Evolutionary conservation across 2,888 invertebrate genomes (phyloP), one percentile per base, ranked within the genome.

Genomic region (Ryuthela nishihirai): DNA sequence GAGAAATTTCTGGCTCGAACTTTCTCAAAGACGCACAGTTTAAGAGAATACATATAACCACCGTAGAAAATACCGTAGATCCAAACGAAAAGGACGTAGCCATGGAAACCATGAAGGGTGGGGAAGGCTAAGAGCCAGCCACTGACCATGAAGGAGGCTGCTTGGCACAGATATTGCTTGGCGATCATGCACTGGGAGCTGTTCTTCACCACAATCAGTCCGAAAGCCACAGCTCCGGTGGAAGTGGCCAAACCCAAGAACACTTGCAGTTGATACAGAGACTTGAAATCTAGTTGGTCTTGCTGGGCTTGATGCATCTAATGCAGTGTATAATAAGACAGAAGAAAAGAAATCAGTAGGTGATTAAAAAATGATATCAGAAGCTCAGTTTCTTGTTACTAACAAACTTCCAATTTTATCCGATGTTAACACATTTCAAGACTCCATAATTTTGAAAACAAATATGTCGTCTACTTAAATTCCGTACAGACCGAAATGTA

Each of bases 21-120:
- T 59, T 88, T 79, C 74, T 91, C 89, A 73, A 88, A 89, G 0
- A 88, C 87, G 76, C 88, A 90, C 84, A 90, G 86, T 76, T 90
- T 90, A 62, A 91, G 77, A 43, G 88, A 85, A 74, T 90, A 90
- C 74, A 87, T 86, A 76, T 90, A 90, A 4, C 88, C 89, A 43
- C 90, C 91, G 72, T 86, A 86, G 74, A 88, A 88, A 68, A 90
- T 85, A 44, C 88, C 88, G 62, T 75, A 77, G n/a, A 71, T 68
- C 69, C 70, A 71, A 4, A 67, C 67, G 54, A 71, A 72, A 18
- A 71, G 62, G 15, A 73, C 89, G 89, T 71, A 87, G 81, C 87
- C 86, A 87, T 55, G 45, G 39, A 62, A 66, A 34, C 64, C 88
- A 75, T 87, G 83, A 7, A 90, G 85, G 64, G 85, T 86, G 68